These are phyloP conservation scores for Oxytorus armatus DNA, from an alignment of 2,888 invertebrate genomes.

Conservation along the genomic window DNA sequence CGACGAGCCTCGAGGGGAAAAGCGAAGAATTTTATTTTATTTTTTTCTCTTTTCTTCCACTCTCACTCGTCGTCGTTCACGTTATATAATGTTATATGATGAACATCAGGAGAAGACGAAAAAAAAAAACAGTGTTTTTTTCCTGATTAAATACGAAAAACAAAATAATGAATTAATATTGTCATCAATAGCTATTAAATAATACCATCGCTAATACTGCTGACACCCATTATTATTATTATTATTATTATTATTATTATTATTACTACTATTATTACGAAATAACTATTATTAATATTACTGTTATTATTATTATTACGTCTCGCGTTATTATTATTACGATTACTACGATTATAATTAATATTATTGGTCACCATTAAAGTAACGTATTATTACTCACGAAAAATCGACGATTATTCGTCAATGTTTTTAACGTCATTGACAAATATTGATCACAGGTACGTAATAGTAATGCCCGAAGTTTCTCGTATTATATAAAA, in stretches of 20 bases:
- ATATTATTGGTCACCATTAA: constrained; percentile 68
- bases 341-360: constrained; percentile 68
- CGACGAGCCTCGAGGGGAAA: no score
- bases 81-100: constrained; percentile 43
- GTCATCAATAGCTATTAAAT: constrained; percentile 66
- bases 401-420: constrained; percentile 37
- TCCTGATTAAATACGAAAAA: constrained; percentile 48
- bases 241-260: constrained; percentile 71
- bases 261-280: constrained; percentile 68
- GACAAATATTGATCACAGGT: constrained; percentile 37
- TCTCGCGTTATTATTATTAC: constrained; percentile 73
- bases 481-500: constrained; percentile 56
- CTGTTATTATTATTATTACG: constrained; percentile 78
- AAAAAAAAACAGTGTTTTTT: no score
- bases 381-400: constrained; percentile 61
- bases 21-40: no score
- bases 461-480: constrained; percentile 40
- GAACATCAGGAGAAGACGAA: constrained; percentile 53
- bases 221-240: constrained; percentile 58
- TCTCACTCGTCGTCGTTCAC: constrained; percentile 43
- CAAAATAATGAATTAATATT: constrained; percentile 61
- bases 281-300: constrained; percentile 72
- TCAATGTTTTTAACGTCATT: constrained; percentile 18
- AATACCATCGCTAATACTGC: constrained; percentile 59
- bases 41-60: no score